phyloP scores from a whole-genome alignment of 2,797 vertebrate species.

The Oreortyx pictus region DNA sequence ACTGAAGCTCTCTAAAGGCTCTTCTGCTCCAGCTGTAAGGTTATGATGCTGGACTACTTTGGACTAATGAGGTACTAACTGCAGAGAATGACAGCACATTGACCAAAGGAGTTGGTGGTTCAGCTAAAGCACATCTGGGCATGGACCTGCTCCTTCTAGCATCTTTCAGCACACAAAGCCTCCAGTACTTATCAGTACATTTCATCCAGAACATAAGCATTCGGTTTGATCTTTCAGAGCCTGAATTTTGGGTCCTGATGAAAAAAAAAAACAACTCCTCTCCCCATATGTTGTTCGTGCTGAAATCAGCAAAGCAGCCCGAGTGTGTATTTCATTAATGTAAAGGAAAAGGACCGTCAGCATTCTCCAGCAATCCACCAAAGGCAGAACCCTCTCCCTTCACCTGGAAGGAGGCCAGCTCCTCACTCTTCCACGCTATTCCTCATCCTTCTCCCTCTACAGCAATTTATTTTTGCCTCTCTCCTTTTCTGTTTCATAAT shows the following conservation, averaged over 20 bases:
- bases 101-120: not conserved
- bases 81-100: not conserved
- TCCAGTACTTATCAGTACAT: accelerated
- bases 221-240: not conserved
- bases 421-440: conserved; percentile 13
- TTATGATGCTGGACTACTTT: accelerated
- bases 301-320: conserved; percentile 1
- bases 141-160: not conserved
- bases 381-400: not conserved
- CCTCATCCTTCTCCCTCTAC: not conserved
- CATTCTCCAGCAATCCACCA: conserved; percentile 1
- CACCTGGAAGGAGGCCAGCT: not conserved
- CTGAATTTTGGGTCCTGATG: not conserved
- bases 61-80: not conserved
- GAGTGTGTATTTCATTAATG: not conserved
- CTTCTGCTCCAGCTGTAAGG: not conserved
- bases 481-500: not conserved
- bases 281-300: not conserved
- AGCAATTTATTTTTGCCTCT: not conserved
- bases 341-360: not conserved
- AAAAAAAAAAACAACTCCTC: not conserved
- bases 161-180: not conserved
- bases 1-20: not conserved
- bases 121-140: not conserved
- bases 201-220: not conserved